Evolutionary conservation across 2,113 vertebrate species (phyloP).

Genomic region (Gopherus evgoodei): DNA sequence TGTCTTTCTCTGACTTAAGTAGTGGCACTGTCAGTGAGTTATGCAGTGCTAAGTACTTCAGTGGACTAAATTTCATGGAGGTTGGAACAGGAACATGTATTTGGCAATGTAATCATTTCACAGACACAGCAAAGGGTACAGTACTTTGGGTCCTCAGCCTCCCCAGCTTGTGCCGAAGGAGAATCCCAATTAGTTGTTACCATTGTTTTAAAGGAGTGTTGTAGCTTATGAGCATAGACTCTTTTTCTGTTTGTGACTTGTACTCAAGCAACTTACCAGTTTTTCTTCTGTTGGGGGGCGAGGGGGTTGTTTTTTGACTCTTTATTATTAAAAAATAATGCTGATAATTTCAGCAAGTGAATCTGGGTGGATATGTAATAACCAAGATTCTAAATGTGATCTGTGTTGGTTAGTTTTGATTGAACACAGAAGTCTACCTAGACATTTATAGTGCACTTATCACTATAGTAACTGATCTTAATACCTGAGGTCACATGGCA

Average conservation of each 20-base stretch:
- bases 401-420: neutral
- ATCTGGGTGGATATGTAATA: neutral
- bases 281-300: neutral
- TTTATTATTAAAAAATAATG: neutral
- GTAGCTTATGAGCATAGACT: neutral
- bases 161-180: neutral
- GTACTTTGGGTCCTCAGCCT: constrained; percentile 25
- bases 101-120: constrained; percentile 38
- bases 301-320: neutral
- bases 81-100: constrained; percentile 32
- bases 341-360: neutral
- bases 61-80: constrained; percentile 23
- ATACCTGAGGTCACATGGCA: neutral
- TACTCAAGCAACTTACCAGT: neutral
- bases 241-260: neutral
- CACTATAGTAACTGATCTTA: neutral
- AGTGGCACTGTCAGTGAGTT: constrained; percentile 58
- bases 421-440: neutral
- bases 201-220: constrained; percentile 19
- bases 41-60: constrained; percentile 11
- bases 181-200: constrained; percentile 45
- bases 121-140: constrained; percentile 11
- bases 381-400: neutral
- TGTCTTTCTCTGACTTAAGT: constrained; percentile 49
- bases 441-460: rapidly evolving